Evolutionary conservation across 2,888 invertebrate species (phyloP).

Genomic region (Luperina nickerlii): DNA sequence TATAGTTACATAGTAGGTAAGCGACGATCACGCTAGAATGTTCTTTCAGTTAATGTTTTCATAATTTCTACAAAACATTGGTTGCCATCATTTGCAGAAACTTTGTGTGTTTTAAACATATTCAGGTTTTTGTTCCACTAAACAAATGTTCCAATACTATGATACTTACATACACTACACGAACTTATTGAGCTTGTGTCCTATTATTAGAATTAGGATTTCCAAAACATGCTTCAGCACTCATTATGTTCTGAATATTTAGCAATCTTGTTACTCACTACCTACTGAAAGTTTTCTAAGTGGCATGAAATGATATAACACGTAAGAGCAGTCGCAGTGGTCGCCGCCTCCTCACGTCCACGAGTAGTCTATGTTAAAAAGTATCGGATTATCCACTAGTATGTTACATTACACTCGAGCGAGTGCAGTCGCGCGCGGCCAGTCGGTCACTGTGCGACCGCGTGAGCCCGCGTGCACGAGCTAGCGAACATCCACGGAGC

Average conservation of each 20-base stretch:
- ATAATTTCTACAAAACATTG: not conserved
- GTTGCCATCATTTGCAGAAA: not conserved
- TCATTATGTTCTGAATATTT: not conserved
- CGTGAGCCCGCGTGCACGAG: not conserved
- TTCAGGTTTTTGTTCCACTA: not conserved
- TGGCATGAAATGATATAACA: not conserved
- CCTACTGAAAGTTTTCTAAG: not conserved
- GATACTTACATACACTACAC: conserved; percentile 2
- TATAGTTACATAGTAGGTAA: conserved; percentile 18
- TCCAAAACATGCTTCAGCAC: not conserved
- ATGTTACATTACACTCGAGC: conserved; percentile 32
- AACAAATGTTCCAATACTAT: conserved; percentile 9
- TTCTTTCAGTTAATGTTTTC: not conserved
- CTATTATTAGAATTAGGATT: conserved; percentile 7
- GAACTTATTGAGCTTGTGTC: conserved; percentile 7
- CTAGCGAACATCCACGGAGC: not conserved
- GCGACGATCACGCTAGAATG: conserved; percentile 20
- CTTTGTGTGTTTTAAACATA: not conserved
- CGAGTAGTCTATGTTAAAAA: conserved; percentile 47
- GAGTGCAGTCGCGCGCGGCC: not conserved
- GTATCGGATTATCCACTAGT: conserved; percentile 46
- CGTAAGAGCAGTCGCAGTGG: not conserved
- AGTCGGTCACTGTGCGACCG: not conserved
- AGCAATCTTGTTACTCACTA: not conserved
- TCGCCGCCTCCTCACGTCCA: conserved; percentile 32